Evolutionary conservation across 2,113 vertebrate species (phyloP).

Genomic region (Psittacus erithacus): DNA sequence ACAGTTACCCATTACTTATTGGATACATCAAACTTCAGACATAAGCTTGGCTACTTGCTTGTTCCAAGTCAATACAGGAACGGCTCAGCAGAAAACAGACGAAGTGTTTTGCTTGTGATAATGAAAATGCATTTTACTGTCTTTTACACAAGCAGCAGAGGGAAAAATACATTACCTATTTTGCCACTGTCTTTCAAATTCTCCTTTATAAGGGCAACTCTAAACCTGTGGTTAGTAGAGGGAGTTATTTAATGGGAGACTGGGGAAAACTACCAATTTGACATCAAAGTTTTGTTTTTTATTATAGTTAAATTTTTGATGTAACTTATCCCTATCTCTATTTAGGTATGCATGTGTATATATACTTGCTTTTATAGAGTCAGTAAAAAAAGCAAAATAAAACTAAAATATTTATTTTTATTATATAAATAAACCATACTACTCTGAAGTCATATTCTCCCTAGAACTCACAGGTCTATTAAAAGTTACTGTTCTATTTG

Average conservation of each 20-base stretch:
- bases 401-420: background rate
- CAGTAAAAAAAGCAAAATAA: background rate
- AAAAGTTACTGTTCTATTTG: background rate
- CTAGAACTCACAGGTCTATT: background rate
- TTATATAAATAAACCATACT: background rate
- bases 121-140: background rate
- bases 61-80: background rate
- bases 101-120: background rate
- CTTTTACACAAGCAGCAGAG: background rate
- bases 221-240: background rate
- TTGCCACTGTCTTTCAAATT: background rate
- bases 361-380: background rate
- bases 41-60: background rate
- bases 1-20: background rate
- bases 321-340: background rate
- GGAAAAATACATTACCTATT: background rate
- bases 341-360: background rate
- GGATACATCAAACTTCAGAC: background rate
- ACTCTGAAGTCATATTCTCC: background rate
- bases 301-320: background rate
- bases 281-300: background rate
- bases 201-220: background rate
- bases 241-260: background rate
- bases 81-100: background rate
- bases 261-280: background rate